These are phyloP conservation scores for Acromyrmex charruanus DNA, from an alignment of 1,140 invertebrate species.

Conservation along the genomic window DNA sequence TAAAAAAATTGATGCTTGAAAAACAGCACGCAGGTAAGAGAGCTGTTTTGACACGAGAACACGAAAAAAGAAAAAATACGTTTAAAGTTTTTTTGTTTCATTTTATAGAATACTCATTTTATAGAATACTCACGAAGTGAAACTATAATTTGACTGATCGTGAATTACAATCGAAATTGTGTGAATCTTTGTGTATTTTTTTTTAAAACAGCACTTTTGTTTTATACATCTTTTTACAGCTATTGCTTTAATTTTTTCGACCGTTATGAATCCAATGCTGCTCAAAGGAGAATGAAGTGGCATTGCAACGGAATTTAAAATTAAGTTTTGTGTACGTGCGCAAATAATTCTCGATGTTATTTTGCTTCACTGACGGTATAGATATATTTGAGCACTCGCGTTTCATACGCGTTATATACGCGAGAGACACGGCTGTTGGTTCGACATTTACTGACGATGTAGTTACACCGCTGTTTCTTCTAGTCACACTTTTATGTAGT, in stretches of 20 bases:
- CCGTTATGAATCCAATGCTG: neutral
- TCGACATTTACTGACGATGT: slow-evolving; percentile 70
- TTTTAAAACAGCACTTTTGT: slow-evolving; percentile 5
- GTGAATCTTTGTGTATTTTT: slow-evolving; percentile 13
- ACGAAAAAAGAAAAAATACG: neutral
- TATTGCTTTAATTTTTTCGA: slow-evolving; percentile 30
- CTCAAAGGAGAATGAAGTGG: neutral
- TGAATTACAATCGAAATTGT: neutral
- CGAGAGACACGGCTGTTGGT: slow-evolving; percentile 53
- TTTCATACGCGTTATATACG: slow-evolving; percentile 21
- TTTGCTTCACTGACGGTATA: slow-evolving; percentile 28
- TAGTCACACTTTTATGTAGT: slow-evolving; percentile 24
- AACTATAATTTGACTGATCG: neutral
- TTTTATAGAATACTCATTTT: slow-evolving; percentile 12
- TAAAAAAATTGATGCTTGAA: slow-evolving; percentile 30
- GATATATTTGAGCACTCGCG: slow-evolving; percentile 30
- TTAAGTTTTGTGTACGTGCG: slow-evolving; percentile 39
- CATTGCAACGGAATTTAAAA: neutral
- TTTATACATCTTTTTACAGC: slow-evolving; percentile 6
- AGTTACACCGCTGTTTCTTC: slow-evolving; percentile 51
- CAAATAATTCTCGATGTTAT: slow-evolving; percentile 25
- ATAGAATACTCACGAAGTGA: neutral
- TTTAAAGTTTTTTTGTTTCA: neutral
- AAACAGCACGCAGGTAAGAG: neutral
- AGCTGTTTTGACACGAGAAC: slow-evolving; percentile 1